A percentile compares a stretch with the other conserved stretches of the same genome.
These are phyloP conservation scores for Ischnus inquisitorius DNA, from an alignment of 2,888 invertebrate genomes.

Conservation along the genomic window DNA sequence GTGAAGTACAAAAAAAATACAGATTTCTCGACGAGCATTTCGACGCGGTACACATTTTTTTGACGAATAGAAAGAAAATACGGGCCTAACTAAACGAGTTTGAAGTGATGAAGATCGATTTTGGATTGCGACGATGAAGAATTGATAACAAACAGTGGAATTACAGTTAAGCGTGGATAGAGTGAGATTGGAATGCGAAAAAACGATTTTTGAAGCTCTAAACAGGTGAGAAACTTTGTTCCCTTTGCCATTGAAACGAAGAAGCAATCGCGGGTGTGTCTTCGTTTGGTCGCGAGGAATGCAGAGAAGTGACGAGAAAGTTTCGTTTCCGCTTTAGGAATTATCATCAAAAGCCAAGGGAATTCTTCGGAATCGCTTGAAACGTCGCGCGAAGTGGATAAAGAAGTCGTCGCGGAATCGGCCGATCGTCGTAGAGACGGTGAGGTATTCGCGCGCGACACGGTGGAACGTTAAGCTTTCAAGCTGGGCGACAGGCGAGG, in stretches of 20 bases:
- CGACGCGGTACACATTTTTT: too few relatives aligned
- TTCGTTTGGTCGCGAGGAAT: background rate
- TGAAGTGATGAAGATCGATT: too few relatives aligned
- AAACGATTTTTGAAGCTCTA: background rate
- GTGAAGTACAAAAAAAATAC: slow-evolving; percentile 9
- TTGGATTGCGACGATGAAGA: background rate
- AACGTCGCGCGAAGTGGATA: too few relatives aligned
- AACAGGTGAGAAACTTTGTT: background rate
- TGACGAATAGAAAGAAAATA: too few relatives aligned
- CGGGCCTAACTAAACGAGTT: too few relatives aligned
- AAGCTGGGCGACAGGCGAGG: slow-evolving; percentile 84
- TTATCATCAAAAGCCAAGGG: background rate
- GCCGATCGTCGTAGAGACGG: slow-evolving; percentile 27
- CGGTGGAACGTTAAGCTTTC: slow-evolving; percentile 74
- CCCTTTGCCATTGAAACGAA: background rate
- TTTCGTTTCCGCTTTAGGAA: background rate
- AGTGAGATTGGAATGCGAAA: background rate
- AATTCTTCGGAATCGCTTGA: background rate
- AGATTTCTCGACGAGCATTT: slow-evolving; percentile 22
- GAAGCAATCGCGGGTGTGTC: background rate
- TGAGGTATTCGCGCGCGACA: slow-evolving; percentile 24
- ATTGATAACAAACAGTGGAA: background rate
- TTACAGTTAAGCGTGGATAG: background rate
- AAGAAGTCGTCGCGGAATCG: background rate
- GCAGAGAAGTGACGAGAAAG: slow-evolving; percentile 12